Base-by-base conservation (phyloP, 2,888 invertebrate species). In the Ormyrus rosae region DNA sequence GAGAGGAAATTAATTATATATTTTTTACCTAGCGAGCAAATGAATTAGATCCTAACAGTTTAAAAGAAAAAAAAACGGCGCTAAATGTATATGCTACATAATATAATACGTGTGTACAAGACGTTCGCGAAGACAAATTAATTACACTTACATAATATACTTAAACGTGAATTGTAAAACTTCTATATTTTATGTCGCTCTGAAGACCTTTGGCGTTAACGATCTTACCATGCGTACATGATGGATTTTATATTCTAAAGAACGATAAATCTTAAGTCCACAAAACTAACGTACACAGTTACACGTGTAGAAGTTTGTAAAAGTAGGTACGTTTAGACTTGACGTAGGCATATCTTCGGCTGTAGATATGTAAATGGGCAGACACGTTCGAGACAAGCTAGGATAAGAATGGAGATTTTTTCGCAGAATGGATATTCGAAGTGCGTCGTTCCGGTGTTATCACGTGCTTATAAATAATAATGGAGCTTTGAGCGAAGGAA, bases 161-260 rank as follows among this genome's bases (percentile, higher is more conserved):
- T 48, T 69, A 65, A 69, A 70, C 55, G 64, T 64, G 56, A 80
- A 80, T 73, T 70, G 60, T 77, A 78, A 76, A 83, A 71, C 34
- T 72, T 77, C 51, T 84, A 69, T 86, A 86, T 84, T 85, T 86
- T 85, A 83, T 63, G 84, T 85, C 84, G 82, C 79, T 84, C 69
- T 70, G 55, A 75, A 79, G 60, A 78, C 56, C 63, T 82, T 81
- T 68, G 76, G 63, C 82, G 79, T 82, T 68, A 77, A 81, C 67
- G 68, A 81, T 82, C 77, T 80, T 68, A 80, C 80, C 73, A 78
- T 83, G 80, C 83, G 83, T 84, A 83, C 80, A 85, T 85, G 84
- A 86, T 86, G 84, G 79, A 86, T 86, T 87, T 86, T 86, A 86
- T 87, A 87, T 87, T 86, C 86, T 86, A 86, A 87, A 85, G 56